Percentiles rank a stretch among this genome's conserved stretches.
These are phyloP conservation scores for Tachyglossus aculeatus DNA, from an alignment of 2,797 vertebrate species.

Conservation along the genomic window DNA sequence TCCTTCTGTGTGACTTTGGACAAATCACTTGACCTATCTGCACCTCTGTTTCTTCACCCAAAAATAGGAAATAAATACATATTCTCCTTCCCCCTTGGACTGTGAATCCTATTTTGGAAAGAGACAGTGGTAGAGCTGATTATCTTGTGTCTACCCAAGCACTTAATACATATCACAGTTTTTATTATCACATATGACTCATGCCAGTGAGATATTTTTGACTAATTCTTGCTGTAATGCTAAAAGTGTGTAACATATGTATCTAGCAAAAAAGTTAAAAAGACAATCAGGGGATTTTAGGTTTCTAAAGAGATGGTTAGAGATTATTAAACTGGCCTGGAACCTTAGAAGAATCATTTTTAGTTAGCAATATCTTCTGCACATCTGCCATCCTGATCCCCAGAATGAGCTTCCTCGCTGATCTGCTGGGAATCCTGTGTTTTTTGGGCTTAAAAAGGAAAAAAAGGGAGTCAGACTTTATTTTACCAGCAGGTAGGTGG, in stretches of 20 bases:
- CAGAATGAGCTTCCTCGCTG: background rate
- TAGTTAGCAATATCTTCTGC: background rate
- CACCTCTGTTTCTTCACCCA: no score
- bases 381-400: background rate
- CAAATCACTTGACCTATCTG: no score
- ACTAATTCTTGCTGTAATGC: background rate
- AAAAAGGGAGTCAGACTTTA: constrained; percentile 31
- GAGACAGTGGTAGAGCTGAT: no score
- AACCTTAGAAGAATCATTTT: background rate
- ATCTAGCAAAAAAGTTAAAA: no score
- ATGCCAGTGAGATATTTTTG: background rate
- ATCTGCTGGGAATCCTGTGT: background rate
- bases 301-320: background rate
- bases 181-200: background rate
- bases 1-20: no score
- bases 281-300: background rate
- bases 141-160: no score
- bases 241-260: background rate
- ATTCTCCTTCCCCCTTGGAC: no score
- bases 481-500: constrained; percentile 27
- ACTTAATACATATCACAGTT: no score
- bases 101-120: no score
- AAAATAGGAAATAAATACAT: no score
- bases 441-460: background rate
- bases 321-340: background rate